Percentiles rank a stretch among this genome's conserved stretches.
Evolutionary conservation across 2,888 invertebrate genomes (phyloP).

Genomic region (Acronicta psi): DNA sequence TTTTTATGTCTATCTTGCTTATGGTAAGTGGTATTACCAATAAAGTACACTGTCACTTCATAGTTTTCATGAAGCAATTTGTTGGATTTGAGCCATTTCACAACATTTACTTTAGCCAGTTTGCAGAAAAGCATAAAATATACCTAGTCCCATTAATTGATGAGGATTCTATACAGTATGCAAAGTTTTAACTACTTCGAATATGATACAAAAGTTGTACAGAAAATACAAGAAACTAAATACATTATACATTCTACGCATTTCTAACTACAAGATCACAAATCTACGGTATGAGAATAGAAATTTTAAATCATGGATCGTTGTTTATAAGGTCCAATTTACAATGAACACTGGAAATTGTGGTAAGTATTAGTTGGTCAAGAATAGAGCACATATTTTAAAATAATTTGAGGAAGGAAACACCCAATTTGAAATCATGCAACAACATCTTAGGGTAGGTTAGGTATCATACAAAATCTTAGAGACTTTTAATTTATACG

Average conservation of each 20-base stretch:
- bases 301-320: constrained; percentile 29
- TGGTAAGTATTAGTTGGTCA: not conserved
- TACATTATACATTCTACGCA: constrained; percentile 42
- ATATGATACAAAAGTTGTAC: constrained; percentile 1
- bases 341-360: too few species aligned
- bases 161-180: not conserved
- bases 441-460: not conserved
- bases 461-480: not conserved
- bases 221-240: constrained; percentile 12
- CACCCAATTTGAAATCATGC: constrained; percentile 7
- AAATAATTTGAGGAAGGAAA: not conserved
- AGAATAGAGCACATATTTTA: not conserved
- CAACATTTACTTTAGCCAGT: too few species aligned
- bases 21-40: too few species aligned
- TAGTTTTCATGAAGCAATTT: too few species aligned
- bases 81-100: too few species aligned
- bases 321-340: not conserved
- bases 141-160: not conserved
- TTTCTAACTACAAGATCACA: constrained; percentile 39
- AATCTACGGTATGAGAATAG: constrained; percentile 57
- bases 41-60: too few species aligned
- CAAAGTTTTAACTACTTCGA: not conserved
- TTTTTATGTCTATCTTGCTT: too few species aligned
- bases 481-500: too few species aligned
- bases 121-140: not conserved